Evolutionary conservation across 2,113 vertebrate species (phyloP).

Genomic region (Asarcornis scutulata): DNA sequence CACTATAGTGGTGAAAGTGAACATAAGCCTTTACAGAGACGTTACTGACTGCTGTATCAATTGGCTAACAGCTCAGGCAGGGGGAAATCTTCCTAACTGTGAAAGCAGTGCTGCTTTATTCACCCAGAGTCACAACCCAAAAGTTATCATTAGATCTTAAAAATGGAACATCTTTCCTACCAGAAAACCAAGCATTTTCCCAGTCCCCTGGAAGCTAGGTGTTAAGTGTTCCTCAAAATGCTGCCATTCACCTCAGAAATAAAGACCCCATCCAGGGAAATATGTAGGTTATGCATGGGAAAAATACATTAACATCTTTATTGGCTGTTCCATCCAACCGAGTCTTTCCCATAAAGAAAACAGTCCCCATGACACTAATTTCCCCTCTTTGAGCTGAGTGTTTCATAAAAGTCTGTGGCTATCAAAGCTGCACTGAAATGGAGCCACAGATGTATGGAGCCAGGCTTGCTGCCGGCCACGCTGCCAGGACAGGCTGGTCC

Average conservation of each 20-base stretch:
- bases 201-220: neutral
- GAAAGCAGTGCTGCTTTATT: neutral
- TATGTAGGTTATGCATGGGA: slow-evolving; percentile 23
- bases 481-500: slow-evolving; percentile 29
- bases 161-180: neutral
- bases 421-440: slow-evolving; percentile 56
- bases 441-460: slow-evolving; percentile 58
- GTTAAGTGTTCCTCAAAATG: neutral
- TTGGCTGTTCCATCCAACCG: slow-evolving; percentile 59
- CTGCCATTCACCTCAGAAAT: neutral
- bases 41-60: neutral
- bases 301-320: slow-evolving; percentile 66
- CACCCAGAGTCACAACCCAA: neutral
- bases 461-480: slow-evolving; percentile 15
- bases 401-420: slow-evolving; percentile 55
- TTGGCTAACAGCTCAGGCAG: neutral
- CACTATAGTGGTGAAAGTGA: neutral
- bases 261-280: slow-evolving; percentile 26
- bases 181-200: neutral
- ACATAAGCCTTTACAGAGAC: neutral
- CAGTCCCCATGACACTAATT: slow-evolving; percentile 69
- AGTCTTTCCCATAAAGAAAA: slow-evolving; percentile 71
- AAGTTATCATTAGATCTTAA: neutral
- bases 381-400: slow-evolving; percentile 50
- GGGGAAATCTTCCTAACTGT: neutral